phyloP scores from a whole-genome alignment of 2,113 vertebrate species.

The Oryzias melastigma region DNA sequence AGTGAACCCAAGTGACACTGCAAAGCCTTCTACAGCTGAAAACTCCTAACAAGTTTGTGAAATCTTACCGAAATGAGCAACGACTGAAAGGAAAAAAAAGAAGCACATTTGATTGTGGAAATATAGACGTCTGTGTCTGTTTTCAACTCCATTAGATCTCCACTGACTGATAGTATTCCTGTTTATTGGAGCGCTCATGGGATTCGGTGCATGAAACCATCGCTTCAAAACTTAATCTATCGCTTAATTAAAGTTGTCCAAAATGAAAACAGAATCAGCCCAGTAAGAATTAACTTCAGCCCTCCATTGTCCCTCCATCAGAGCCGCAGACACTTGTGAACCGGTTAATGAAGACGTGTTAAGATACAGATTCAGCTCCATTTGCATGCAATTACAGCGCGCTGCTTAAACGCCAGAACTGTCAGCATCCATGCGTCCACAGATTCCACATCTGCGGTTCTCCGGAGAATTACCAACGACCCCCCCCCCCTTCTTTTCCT shows the following conservation, averaged over 20 bases:
- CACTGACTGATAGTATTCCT: slow-evolving; percentile 86
- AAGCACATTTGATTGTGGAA: slow-evolving; percentile 10
- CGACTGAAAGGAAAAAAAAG: not conserved
- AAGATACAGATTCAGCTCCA: slow-evolving; percentile 71
- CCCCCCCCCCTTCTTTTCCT: not conserved
- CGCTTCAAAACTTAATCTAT: slow-evolving; percentile 90
- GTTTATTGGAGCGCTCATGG: slow-evolving; percentile 87
- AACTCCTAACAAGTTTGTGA: not conserved
- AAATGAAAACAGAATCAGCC: slow-evolving; percentile 85
- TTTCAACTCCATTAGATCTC: slow-evolving; percentile 85
- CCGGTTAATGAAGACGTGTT: slow-evolving; percentile 74
- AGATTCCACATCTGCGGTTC: slow-evolving; percentile 77
- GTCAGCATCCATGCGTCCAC: slow-evolving; percentile 76
- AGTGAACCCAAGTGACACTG: too few relatives aligned
- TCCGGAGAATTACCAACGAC: slow-evolving; percentile 77
- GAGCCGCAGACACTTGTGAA: slow-evolving; percentile 57
- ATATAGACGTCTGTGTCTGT: slow-evolving; percentile 60
- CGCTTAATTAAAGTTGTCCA: slow-evolving; percentile 91
- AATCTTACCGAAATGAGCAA: slow-evolving; percentile 11
- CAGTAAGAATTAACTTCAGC: slow-evolving; percentile 80
- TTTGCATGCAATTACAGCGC: slow-evolving; percentile 79
- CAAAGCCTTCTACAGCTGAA: not conserved
- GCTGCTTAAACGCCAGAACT: slow-evolving; percentile 74
- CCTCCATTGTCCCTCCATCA: slow-evolving; percentile 77
- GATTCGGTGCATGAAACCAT: slow-evolving; percentile 79